phyloP scores from a whole-genome alignment of 2,797 vertebrate genomes.

The Amniataba percoides region DNA sequence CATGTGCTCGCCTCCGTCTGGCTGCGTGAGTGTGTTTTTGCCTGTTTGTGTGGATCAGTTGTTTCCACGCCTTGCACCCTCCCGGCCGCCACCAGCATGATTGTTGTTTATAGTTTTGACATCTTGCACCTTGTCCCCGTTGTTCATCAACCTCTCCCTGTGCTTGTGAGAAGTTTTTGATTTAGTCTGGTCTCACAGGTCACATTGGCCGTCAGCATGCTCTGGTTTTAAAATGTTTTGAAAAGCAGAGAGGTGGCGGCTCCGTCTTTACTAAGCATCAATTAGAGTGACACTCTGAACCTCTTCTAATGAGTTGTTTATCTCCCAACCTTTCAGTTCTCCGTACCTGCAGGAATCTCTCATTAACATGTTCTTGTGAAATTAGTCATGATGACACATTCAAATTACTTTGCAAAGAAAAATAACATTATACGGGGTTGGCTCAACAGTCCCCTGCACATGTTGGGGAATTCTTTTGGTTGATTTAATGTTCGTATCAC shows the following conservation, averaged over 20 bases:
- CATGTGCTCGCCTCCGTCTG: conserved; percentile 25
- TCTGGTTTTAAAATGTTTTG: conserved; percentile 50
- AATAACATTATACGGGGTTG: conserved; percentile 8
- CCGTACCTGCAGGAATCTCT: conserved; percentile 44
- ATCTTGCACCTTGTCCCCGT: conserved; percentile 62
- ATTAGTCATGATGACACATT: conserved; percentile 45
- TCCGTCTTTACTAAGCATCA: conserved; percentile 50
- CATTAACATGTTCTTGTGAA: conserved; percentile 56
- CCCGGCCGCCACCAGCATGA: conserved; percentile 62
- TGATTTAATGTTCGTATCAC: conserved; percentile 21
- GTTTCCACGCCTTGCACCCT: conserved; percentile 54
- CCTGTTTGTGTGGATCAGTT: conserved; percentile 57
- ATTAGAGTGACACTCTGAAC: conserved; percentile 60
- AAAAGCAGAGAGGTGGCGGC: conserved; percentile 43
- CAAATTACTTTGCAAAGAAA: conserved; percentile 41
- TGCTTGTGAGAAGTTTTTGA: conserved; percentile 55
- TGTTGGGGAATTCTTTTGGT: conserved; percentile 23
- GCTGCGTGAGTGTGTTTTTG: conserved; percentile 20
- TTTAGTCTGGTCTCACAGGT: conserved; percentile 47
- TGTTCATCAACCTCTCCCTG: conserved; percentile 64
- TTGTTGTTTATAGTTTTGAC: conserved; percentile 79
- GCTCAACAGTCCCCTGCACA: not conserved
- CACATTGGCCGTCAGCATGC: conserved; percentile 27
- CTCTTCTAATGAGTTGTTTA: conserved; percentile 72
- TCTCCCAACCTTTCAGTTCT: conserved; percentile 47